Evolutionary conservation across 2,113 vertebrate genomes (phyloP).

Genomic region (Carassius auratus): DNA sequence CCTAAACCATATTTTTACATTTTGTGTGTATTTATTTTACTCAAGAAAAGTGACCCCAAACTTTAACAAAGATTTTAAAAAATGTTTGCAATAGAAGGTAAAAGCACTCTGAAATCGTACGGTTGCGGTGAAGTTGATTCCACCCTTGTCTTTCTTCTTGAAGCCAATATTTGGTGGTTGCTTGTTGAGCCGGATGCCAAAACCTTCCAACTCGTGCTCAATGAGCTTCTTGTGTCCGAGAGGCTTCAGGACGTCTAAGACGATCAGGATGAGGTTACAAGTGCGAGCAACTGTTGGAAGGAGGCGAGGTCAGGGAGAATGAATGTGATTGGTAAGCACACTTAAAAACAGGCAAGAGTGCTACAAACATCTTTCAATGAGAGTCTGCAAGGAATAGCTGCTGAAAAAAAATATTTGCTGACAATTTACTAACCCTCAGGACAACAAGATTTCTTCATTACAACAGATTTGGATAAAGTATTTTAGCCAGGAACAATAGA

Average conservation of each 20-base stretch:
- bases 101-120: conserved; percentile 68
- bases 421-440: not conserved
- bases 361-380: not conserved
- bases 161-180: conserved; percentile 96
- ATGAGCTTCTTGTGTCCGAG: conserved; percentile 97
- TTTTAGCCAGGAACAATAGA: not conserved
- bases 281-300: conserved; percentile 89
- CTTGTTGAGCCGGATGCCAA: conserved; percentile 97
- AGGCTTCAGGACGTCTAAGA: conserved; percentile 95
- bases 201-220: conserved; percentile 96
- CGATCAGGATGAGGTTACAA: conserved; percentile 97
- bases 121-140: conserved; percentile 97
- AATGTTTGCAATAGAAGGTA: not conserved
- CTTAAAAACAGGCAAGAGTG: not conserved
- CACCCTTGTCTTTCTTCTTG: conserved; percentile 99
- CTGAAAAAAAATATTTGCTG: not conserved
- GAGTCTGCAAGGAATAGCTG: not conserved
- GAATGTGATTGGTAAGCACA: not conserved
- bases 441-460: not conserved
- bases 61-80: not conserved
- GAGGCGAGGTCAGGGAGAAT: not conserved
- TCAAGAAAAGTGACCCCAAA: not conserved
- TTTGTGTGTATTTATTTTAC: not conserved
- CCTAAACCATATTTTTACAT: no score
- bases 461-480: not conserved